Conservation (phyloP, 2,888 invertebrate genomes). For the Carpatolechia fugitivella region DNA sequence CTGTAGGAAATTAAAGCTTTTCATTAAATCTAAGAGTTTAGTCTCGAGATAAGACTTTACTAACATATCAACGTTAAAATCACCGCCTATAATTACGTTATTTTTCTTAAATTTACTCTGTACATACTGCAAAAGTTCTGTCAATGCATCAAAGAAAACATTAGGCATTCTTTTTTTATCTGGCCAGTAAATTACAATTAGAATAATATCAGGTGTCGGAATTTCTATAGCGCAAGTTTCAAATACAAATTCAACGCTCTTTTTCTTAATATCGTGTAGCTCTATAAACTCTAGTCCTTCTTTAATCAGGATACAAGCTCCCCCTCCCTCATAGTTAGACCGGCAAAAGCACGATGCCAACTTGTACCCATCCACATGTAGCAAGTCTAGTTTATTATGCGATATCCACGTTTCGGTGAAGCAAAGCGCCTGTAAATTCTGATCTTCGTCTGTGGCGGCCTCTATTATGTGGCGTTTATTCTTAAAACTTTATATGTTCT, state of each 20-base stretch:
- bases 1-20: background rate
- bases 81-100: background rate
- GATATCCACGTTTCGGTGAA: background rate
- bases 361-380: background rate
- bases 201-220: background rate
- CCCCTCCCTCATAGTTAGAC: background rate
- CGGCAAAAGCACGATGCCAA: background rate
- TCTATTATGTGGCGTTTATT: no score
- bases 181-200: background rate
- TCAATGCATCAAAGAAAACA: no score
- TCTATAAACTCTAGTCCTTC: background rate
- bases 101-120: background rate
- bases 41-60: background rate
- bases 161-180: background rate
- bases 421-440: background rate
- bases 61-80: background rate
- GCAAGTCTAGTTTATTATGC: background rate
- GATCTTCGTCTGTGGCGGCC: background rate
- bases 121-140: background rate
- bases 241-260: background rate
- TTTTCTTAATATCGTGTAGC: background rate
- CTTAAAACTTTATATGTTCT: background rate
- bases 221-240: slow-evolving; percentile 1
- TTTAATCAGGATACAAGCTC: no score
- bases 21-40: background rate